Conservation (phyloP, 2,888 invertebrate genomes). For the Lysandra bellargus region DNA sequence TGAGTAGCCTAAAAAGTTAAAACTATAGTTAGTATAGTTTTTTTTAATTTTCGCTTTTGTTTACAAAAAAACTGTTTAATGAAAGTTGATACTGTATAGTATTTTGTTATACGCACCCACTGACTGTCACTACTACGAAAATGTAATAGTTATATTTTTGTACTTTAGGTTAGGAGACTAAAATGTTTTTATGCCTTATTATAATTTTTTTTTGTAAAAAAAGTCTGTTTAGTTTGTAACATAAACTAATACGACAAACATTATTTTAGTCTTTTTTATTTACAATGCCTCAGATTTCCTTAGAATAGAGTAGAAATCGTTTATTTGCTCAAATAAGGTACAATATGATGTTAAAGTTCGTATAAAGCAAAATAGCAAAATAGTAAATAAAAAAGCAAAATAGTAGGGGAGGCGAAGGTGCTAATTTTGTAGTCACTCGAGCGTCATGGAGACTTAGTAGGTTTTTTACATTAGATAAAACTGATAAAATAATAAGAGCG, state of each 20-base stretch:
- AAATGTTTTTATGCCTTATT: constrained; percentile 1
- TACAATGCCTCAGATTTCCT: not conserved
- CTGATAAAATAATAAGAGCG: too few relatives aligned
- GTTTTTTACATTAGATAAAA: too few relatives aligned
- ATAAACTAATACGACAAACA: not conserved
- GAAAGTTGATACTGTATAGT: not conserved
- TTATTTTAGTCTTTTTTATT: not conserved
- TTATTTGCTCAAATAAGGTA: too few relatives aligned
- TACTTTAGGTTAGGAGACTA: not conserved
- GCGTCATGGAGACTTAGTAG: too few relatives aligned
- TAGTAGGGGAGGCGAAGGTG: too few relatives aligned
- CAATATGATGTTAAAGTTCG: too few relatives aligned
- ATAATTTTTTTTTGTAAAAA: not conserved
- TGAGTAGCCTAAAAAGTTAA: too few relatives aligned
- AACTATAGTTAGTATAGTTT: too few relatives aligned
- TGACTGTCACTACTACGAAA: not conserved
- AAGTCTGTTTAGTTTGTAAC: not conserved
- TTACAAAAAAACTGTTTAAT: not conserved
- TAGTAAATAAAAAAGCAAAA: too few relatives aligned
- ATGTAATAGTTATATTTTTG: constrained; percentile 2
- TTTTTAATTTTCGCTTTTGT: not conserved
- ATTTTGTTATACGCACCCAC: not conserved
- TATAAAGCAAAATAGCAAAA: too few relatives aligned
- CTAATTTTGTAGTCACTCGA: too few relatives aligned
- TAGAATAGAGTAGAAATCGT: too few relatives aligned